A percentile compares a stretch with the other conserved stretches of the same genome.
Evolutionary conservation across 2,113 vertebrate genomes (phyloP).

Genomic region (Nyctereutes procyonoides): DNA sequence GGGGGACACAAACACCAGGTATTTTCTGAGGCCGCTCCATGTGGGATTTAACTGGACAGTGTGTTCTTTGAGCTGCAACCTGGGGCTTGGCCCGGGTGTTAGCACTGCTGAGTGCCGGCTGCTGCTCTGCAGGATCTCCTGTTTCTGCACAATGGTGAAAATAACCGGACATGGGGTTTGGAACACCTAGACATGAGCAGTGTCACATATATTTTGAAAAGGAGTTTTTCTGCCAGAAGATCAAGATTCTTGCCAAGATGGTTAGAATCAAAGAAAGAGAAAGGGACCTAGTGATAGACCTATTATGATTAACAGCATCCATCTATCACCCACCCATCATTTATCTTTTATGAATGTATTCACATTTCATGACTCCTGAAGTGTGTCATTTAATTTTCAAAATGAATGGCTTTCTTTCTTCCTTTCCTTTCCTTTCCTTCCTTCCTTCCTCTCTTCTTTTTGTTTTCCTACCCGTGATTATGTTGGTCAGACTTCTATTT

Average conservation of each 20-base stretch:
- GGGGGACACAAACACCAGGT: not conserved
- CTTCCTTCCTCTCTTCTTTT: not conserved
- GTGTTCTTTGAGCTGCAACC: slow-evolving; percentile 22
- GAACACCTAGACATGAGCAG: slow-evolving; percentile 52
- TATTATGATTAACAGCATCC: not conserved
- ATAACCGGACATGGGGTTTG: slow-evolving; percentile 66
- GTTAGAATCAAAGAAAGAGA: not conserved
- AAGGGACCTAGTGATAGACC: not conserved
- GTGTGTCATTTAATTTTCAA: slow-evolving; percentile 53
- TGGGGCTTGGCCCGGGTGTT: slow-evolving; percentile 60
- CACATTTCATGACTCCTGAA: slow-evolving; percentile 41
- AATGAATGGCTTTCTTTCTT: not conserved
- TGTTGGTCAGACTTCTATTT: slow-evolving; percentile 24
- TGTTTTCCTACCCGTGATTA: not conserved
- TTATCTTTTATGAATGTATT: slow-evolving; percentile 29
- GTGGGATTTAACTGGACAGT: not conserved
- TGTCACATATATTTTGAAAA: slow-evolving; percentile 68
- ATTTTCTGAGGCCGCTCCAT: not conserved
- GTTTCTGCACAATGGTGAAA: slow-evolving; percentile 30
- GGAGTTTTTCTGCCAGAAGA: slow-evolving; percentile 73
- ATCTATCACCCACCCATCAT: not conserved
- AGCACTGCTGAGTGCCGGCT: slow-evolving; percentile 78
- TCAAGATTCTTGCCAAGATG: slow-evolving; percentile 15
- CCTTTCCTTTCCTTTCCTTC: not conserved
- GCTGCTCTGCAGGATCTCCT: slow-evolving; percentile 54